phyloP scores from a whole-genome alignment of 2,888 invertebrate species.

The Eupithecia tripunctaria region DNA sequence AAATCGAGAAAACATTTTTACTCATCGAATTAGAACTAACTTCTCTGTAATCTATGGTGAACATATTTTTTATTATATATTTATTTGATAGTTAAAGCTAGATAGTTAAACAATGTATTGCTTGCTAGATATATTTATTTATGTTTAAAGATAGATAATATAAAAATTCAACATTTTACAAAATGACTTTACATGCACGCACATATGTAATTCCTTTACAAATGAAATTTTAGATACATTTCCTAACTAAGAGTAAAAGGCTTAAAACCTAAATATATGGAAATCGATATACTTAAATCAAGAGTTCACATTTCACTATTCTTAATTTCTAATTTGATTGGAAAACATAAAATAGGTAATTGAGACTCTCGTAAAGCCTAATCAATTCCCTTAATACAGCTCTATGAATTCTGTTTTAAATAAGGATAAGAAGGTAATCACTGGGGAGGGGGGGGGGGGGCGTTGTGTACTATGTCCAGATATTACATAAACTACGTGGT shows the following conservation, averaged over 20 bases:
- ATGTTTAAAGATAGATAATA: slow-evolving; percentile 14
- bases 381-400: slow-evolving; percentile 9
- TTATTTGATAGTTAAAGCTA: too few relatives aligned
- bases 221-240: slow-evolving; percentile 6
- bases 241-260: slow-evolving; percentile 14
- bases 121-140: slow-evolving; percentile 29
- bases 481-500: not conserved
- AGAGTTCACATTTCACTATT: not conserved
- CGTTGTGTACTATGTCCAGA: not conserved
- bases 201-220: not conserved
- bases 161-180: slow-evolving; percentile 25
- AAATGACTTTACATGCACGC: slow-evolving; percentile 13
- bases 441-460: too few relatives aligned
- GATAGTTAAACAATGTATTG: slow-evolving; percentile 14
- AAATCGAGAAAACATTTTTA: slow-evolving; percentile 3
- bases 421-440: not conserved
- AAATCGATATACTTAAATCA: not conserved
- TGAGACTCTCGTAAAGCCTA: slow-evolving; percentile 20
- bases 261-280: slow-evolving; percentile 10
- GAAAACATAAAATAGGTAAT: slow-evolving; percentile 2
- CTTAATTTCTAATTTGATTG: not conserved
- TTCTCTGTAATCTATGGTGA: not conserved
- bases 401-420: not conserved
- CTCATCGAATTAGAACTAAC: not conserved
- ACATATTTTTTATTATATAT: too few relatives aligned